phyloP scores from a whole-genome alignment of 2,888 invertebrate species.

The Campaea margaritaria region DNA sequence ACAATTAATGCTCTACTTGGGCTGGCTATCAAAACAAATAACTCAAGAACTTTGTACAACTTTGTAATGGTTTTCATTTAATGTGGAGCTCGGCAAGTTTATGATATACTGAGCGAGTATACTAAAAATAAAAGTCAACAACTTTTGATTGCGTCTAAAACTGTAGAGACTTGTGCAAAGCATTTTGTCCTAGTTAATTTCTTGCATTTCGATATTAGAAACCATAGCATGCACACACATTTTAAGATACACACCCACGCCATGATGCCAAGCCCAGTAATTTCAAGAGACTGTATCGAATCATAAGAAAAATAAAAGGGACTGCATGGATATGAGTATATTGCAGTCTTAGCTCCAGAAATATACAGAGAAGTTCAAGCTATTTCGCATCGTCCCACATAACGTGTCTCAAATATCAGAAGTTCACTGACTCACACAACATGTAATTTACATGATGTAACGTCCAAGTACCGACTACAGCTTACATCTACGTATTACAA shows the following conservation, averaged over 20 bases:
- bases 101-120: conserved; percentile 1
- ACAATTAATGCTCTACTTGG: neutral
- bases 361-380: neutral
- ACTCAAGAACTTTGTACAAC: conserved; percentile 5
- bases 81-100: neutral
- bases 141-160: neutral
- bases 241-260: too few species aligned
- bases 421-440: conserved; percentile 15
- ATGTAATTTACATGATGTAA: conserved; percentile 8
- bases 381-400: neutral
- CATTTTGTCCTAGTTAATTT: too few species aligned
- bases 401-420: neutral
- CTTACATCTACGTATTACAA: conserved; percentile 22
- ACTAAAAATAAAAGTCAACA: neutral
- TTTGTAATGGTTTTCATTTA: conserved; percentile 9
- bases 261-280: too few species aligned
- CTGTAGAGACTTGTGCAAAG: too few species aligned
- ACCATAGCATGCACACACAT: too few species aligned
- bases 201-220: too few species aligned
- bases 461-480: conserved; percentile 1
- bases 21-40: conserved; percentile 11
- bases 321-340: too few species aligned
- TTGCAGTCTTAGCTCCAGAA: neutral
- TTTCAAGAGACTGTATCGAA: too few species aligned
- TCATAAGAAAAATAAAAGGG: too few species aligned